A percentile compares a stretch with the other conserved stretches of the same genome.
These are phyloP conservation scores for Helicoverpa zea DNA, from an alignment of 1,140 invertebrate species.

Conservation along the genomic window DNA sequence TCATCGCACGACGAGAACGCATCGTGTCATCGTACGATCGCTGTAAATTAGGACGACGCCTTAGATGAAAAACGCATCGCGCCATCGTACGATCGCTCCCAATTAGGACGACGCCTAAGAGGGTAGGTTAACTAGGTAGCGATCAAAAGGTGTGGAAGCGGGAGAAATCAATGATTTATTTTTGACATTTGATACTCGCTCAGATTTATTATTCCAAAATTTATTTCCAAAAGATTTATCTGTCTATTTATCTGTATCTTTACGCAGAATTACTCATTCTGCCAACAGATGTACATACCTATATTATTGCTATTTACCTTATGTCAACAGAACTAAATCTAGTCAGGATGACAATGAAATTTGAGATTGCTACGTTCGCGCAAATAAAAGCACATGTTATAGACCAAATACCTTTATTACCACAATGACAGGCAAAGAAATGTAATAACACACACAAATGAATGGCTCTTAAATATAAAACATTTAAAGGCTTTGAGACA, in stretches of 20 bases:
- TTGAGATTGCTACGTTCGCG: neutral
- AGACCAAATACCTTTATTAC: constrained; percentile 20
- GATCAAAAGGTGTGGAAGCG: too few species aligned
- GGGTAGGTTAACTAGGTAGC: too few species aligned
- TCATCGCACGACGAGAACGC: too few species aligned
- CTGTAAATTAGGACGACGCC: too few species aligned
- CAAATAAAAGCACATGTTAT: constrained; percentile 21
- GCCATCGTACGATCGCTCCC: too few species aligned
- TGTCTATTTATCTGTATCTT: neutral
- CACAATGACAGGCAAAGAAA: neutral
- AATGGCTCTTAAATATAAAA: neutral
- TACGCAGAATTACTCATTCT: neutral
- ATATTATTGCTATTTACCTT: neutral
- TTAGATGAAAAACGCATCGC: too few species aligned
- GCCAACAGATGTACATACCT: neutral
- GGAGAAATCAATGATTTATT: too few species aligned
- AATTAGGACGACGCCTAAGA: too few species aligned
- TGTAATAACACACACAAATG: neutral
- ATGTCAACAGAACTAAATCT: neutral
- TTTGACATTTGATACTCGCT: too few species aligned
- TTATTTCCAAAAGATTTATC: neutral
- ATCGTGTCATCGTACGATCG: too few species aligned
- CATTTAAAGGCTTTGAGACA: neutral
- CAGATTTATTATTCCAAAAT: too few species aligned
- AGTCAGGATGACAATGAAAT: constrained; percentile 13